Evolutionary conservation across 2,113 vertebrate species (phyloP), one percentile per base, ranked within the genome.

Genomic region (Speoplatyrhinus poulsoni): DNA sequence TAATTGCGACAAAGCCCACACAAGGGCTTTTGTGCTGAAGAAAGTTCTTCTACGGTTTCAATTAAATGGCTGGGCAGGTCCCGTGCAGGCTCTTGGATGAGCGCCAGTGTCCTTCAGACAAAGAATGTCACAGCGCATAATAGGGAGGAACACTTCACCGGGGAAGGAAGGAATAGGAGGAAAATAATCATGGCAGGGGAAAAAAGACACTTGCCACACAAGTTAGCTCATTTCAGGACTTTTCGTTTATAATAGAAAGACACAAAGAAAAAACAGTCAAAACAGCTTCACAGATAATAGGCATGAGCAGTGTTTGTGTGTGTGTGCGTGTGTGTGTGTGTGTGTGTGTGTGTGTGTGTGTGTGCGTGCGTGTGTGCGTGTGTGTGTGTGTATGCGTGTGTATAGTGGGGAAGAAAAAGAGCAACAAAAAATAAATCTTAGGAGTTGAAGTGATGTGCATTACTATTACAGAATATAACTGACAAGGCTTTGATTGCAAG

Each of bases 71-170:
- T 87, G 81, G 84, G 91, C 89, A 86, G 89, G 89, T 87, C 85
- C 84, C 87, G 87, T 73, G 67, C 32, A 80, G 80, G 79, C 67
- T 75, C 85, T 86, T 93, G 93, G 94, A 91, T 47, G 79, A 70
- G 82, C 19, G 93, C 93, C 94, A 93, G 50, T 82, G 92, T 93
- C 92, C 92, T 95, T 93, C 89, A 91, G 88, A 92, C 79, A 82
- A 85, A 92, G 87, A 93, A 91, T 91, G 89, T 89, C 91, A 91
- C 87, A 80, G 82, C 71, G 69, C 85, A 92, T 90, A 77, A 89
- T 70, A 62, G 75, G 60, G 4, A 77, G 75, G 67, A 78, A 82
- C 77, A 74, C 80, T 80, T 82, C 60, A 68, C 69, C 0, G 10
- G 78, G 59, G 67, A 77, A 48, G 58, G 52, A 47, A 47, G 49